Evolutionary conservation across 2,113 vertebrate genomes (phyloP), one percentile per base, ranked within the genome.

Genomic region (Nipponia nippon): DNA sequence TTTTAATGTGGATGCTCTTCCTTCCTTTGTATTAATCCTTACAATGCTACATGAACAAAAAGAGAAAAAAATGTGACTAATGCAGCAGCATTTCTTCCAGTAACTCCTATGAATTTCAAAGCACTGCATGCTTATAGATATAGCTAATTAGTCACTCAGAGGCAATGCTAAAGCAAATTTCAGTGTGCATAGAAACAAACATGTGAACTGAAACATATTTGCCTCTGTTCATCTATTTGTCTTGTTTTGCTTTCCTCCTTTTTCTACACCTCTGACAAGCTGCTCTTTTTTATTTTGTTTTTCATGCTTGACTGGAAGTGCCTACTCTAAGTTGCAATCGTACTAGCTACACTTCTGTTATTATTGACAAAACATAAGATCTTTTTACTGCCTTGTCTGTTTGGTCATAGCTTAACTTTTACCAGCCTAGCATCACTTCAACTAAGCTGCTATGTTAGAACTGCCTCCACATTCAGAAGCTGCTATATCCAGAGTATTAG

Each of bases 91-190:
- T 62, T 73, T 83, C 36, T 92, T 92, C 23, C 16, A 67, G 29
- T 36, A 87, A 46, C 38, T 88, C 47, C 8, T 75, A 59, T 36
- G 53, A 95, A 89, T 93, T 86, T 83, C 77, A 92, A 85, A 79
- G 91, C 72, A 86, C 19, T 40, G n/a, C 59, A 62, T 77, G 15
- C 38, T 94, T 87, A 90, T 46, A 46, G 38, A 77, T 84, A n/a
- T 86, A 89, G 81, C 56, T 96, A 97, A 96, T 96, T 95, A 95
- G 63, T 23, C 26, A 91, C n/a, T 95, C 69, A 67, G 55, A 44
- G 52, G 96, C 81, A 80, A 94, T 75, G 55, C 42, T 92, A 89
- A 96, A 89, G 67, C 44, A 97, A 83, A 94, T 92, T 70, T 94
- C 90, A 93, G 72, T 62, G 66, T 40, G 86, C 29, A 92, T 78